These are phyloP conservation scores for Enteromius thamalakanensis DNA, from an alignment of 2,797 vertebrate genomes.

Conservation along the genomic window DNA sequence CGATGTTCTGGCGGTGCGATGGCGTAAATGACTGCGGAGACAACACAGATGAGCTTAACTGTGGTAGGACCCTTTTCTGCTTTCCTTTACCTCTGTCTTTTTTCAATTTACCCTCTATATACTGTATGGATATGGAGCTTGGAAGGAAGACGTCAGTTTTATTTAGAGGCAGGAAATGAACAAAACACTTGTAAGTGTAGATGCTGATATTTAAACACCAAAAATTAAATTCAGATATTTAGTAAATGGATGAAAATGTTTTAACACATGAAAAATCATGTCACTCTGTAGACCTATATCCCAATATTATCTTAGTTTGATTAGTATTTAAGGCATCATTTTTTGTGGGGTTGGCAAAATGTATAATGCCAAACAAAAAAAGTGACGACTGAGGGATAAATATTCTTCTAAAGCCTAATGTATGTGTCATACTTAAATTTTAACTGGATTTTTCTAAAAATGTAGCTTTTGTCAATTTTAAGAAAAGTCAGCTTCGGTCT, in stretches of 20 bases:
- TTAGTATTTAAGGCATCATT: neutral
- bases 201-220: neutral
- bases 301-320: neutral
- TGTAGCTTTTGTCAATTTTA: no score
- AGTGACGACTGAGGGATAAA: neutral
- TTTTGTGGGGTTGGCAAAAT: neutral
- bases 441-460: neutral
- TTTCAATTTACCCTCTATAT: neutral
- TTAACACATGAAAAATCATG: neutral
- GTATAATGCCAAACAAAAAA: neutral
- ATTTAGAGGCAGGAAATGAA: neutral
- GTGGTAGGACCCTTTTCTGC: slow-evolving; percentile 77
- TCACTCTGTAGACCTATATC: neutral
- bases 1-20: slow-evolving; percentile 88
- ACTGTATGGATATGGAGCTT: neutral
- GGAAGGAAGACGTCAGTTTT: neutral
- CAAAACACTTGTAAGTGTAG: neutral
- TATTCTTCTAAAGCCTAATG: neutral
- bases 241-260: neutral
- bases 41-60: slow-evolving; percentile 83
- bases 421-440: neutral
- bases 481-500: no score
- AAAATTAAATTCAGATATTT: neutral
- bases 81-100: neutral
- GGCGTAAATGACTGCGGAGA: slow-evolving; percentile 89